These are phyloP conservation scores for Scalopus aquaticus DNA, from an alignment of 2,113 vertebrate genomes.

Conservation along the genomic window DNA sequence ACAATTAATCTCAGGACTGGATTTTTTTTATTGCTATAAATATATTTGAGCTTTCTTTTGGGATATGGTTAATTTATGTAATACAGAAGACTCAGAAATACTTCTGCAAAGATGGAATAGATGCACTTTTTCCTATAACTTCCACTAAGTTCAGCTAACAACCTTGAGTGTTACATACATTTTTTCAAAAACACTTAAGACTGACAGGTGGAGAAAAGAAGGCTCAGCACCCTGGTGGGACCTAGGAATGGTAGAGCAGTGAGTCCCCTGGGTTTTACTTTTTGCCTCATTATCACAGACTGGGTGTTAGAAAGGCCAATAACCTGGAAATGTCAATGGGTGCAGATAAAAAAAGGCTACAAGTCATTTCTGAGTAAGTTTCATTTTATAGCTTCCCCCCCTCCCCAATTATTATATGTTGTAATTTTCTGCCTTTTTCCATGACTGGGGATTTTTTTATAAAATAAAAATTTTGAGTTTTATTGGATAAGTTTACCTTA, in stretches of 20 bases:
- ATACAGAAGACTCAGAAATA: too few relatives aligned
- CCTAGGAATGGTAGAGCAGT: background rate
- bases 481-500: background rate
- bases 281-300: background rate
- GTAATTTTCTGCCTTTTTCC: background rate
- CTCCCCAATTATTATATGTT: background rate
- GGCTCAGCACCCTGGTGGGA: background rate
- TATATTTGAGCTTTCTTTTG: background rate
- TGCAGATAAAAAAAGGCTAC: background rate
- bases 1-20: too few relatives aligned
- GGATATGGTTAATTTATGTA: background rate
- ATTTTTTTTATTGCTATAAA: conserved; percentile 7
- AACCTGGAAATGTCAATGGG: background rate
- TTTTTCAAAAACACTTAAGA: background rate
- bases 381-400: background rate
- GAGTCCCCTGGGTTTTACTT: background rate
- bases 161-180: too few relatives aligned
- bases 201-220: background rate
- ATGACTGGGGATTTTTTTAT: background rate
- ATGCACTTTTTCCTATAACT: background rate
- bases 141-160: conserved; percentile 7
- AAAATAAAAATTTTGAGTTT: background rate
- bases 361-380: background rate
- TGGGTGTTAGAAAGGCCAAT: background rate
- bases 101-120: background rate